phyloP scores from a whole-genome alignment of 2,113 vertebrate genomes.

The Muntiacus muntjak region DNA sequence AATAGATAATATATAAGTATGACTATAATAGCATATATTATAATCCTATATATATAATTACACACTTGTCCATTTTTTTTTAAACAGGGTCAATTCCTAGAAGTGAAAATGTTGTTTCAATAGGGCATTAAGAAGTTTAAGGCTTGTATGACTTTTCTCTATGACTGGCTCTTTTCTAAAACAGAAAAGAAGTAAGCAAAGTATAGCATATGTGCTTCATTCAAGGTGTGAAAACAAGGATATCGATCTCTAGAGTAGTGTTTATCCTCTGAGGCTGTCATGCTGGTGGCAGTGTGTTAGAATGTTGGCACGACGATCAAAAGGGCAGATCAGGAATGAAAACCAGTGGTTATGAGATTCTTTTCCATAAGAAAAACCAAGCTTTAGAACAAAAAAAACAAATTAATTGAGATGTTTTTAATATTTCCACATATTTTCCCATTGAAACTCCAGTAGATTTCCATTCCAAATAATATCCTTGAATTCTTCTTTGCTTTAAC shows the following conservation, averaged over 20 bases:
- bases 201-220: background rate
- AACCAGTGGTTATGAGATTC: background rate
- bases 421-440: background rate
- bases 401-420: background rate
- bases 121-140: background rate
- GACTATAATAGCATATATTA: background rate
- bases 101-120: background rate
- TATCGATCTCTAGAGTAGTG: background rate
- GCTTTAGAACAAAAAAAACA: conserved; percentile 6
- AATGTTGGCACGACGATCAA: background rate
- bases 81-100: background rate
- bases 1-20: background rate
- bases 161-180: background rate
- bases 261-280: background rate
- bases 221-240: conserved; percentile 1
- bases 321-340: background rate
- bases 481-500: background rate
- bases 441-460: background rate
- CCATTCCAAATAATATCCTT: background rate
- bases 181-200: background rate
- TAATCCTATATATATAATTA: background rate
- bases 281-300: background rate
- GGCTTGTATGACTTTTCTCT: background rate
- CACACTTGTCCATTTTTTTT: background rate
- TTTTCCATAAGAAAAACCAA: conserved; percentile 34